Base-by-base conservation (phyloP, 2,797 vertebrate species). In the Chrysolophus pictus region DNA sequence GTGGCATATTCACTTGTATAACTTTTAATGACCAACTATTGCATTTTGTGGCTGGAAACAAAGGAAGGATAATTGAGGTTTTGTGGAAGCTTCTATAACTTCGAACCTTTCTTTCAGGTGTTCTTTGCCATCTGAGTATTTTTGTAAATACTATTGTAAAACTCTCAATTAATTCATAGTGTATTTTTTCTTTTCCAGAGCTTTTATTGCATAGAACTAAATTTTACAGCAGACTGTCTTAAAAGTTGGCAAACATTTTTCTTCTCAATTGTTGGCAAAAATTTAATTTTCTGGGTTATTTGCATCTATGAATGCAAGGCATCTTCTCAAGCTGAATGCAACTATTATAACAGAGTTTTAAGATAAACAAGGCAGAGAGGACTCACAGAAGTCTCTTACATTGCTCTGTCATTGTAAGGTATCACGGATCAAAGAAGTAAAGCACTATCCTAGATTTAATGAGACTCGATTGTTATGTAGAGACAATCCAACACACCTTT, bases 181-280 rank as follows among this genome's bases (percentile, higher is more conserved):
- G 10, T 62, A 14, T 53, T 90, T 84, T 90, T 55, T 22, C 24
- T 81, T 59, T 59, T 51, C 53, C 47, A 42, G 23, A 83, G 41
- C 62, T 84, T 84, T 46, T 78, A 1, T 58, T 95, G 33, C 3
- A 41, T 80, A 56, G 10, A 49, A 4, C 0, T 14, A 49, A 53
- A 81, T 74, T 84, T 81, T 26, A 77, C 2, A 11, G 39, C 28
- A 75, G 62, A 6, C 58, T 79, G n/a, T 83, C 51, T 85, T 55
- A 63, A 18, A 84, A 82, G 28, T 19, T 83, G 64, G 13, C 35
- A 88, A 94, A 87, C 22, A 72, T 73, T 71, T 89, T 79, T 44
- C 49, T 94, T 82, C 31, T 91, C 46, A 67, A 8, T 64, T 86
- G 68, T 56, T 86, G 78, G 84, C 22, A 88, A 78, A 74, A 63